A percentile compares a stretch with the other conserved stretches of the same genome.
Evolutionary conservation across 2,797 vertebrate genomes (phyloP).

Genomic region (Echiichthys vipera): DNA sequence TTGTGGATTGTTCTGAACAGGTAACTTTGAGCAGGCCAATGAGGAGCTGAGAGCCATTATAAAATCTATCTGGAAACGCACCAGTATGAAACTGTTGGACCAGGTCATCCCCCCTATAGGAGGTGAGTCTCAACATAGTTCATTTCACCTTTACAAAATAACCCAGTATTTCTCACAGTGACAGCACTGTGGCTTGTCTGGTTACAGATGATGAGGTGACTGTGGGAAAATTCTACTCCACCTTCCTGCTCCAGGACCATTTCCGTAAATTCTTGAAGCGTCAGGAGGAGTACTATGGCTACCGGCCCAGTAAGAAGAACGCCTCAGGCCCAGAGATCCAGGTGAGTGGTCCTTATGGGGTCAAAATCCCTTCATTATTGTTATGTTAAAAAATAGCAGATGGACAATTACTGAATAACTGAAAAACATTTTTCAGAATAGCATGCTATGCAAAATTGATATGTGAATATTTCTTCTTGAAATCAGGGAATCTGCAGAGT

Average conservation of each 20-base stretch:
- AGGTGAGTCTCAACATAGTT: slow-evolving; percentile 78
- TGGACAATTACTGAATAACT: not conserved
- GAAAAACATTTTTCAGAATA: not conserved
- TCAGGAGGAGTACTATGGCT: slow-evolving; percentile 98
- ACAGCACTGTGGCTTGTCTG: slow-evolving; percentile 20
- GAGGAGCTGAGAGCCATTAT: slow-evolving; percentile 97
- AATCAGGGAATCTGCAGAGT: not conserved
- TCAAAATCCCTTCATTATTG: not conserved
- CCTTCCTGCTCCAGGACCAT: slow-evolving; percentile 98
- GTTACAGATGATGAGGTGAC: slow-evolving; percentile 97
- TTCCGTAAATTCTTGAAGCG: slow-evolving; percentile 98
- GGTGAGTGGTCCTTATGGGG: slow-evolving; percentile 53
- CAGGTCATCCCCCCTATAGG: slow-evolving; percentile 98
- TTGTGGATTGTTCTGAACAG: slow-evolving; percentile 73
- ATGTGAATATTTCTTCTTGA: not conserved
- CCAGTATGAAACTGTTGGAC: slow-evolving; percentile 98
- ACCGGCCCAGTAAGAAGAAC: slow-evolving; percentile 91
- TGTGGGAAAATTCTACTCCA: slow-evolving; percentile 98
- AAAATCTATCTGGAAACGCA: slow-evolving; percentile 99
- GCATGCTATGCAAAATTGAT: not conserved
- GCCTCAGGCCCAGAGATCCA: slow-evolving; percentile 85
- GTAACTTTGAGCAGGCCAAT: slow-evolving; percentile 97
- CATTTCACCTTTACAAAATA: not conserved
- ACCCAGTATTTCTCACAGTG: slow-evolving; percentile 1
- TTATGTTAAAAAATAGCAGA: not conserved